phyloP scores from a whole-genome alignment of 2,113 vertebrate species.

The Phylloscopus whistleri region DNA sequence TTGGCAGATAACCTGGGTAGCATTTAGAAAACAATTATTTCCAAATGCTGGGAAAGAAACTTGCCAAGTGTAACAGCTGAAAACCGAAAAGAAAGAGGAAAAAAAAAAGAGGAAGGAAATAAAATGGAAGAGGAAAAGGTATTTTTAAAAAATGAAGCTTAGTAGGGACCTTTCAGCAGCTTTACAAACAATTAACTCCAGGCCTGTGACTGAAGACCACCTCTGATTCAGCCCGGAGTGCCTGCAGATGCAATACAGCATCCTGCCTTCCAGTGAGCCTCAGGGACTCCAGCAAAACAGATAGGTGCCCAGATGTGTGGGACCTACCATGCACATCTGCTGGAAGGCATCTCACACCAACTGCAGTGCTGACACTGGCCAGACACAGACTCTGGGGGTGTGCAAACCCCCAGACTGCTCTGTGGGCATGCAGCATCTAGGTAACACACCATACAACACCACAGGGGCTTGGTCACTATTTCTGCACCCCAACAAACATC shows the following conservation, averaged over 20 bases:
- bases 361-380: neutral
- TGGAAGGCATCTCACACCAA: neutral
- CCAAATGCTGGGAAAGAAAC: slow-evolving; percentile 48
- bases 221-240: neutral
- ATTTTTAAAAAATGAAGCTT: neutral
- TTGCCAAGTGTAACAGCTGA: slow-evolving; percentile 40
- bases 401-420: neutral
- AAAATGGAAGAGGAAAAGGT: neutral
- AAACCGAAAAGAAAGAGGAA: neutral
- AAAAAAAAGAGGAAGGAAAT: neutral
- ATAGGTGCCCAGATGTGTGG: neutral
- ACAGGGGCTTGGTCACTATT: accelerated
- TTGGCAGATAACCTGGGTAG: slow-evolving; percentile 38
- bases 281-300: neutral
- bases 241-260: neutral
- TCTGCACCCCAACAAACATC: neutral
- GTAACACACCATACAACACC: neutral
- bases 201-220: neutral
- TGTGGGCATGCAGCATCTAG: neutral
- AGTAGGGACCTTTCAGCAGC: slow-evolving; percentile 8
- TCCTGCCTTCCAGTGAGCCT: neutral
- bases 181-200: slow-evolving; percentile 45
- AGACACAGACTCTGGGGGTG: neutral
- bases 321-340: neutral
- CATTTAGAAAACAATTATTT: slow-evolving; percentile 63